Conservation (phyloP, 2,888 invertebrate genomes). For the Drosophila greeni region DNA sequence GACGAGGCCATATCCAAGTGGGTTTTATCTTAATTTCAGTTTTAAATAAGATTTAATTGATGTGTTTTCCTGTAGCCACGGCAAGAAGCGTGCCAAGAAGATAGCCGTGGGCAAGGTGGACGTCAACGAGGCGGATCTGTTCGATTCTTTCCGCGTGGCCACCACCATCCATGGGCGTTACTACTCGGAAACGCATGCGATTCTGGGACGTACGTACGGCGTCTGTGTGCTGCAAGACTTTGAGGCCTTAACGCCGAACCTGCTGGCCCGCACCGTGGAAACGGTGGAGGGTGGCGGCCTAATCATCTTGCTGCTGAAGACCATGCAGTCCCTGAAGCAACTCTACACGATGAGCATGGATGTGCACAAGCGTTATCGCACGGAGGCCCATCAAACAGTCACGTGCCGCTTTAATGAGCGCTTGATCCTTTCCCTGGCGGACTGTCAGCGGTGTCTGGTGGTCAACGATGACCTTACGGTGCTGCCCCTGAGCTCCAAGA, state of each 20-base stretch:
- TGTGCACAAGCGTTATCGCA: slow-evolving; percentile 94
- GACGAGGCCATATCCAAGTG: slow-evolving; percentile 93
- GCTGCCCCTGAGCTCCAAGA: slow-evolving; percentile 93
- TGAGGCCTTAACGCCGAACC: slow-evolving; percentile 98
- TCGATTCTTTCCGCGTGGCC: slow-evolving; percentile 96
- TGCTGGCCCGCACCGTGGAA: slow-evolving; percentile 97
- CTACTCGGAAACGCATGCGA: slow-evolving; percentile 98
- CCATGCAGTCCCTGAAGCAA: slow-evolving; percentile 93
- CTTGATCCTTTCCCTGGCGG: slow-evolving; percentile 92
- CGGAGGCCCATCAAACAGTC: slow-evolving; percentile 95
- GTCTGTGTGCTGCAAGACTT: slow-evolving; percentile 98
- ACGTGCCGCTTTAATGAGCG: slow-evolving; percentile 97
- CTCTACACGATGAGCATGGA: slow-evolving; percentile 99
- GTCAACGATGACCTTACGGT: slow-evolving; percentile 95
- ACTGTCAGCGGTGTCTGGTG: slow-evolving; percentile 93
- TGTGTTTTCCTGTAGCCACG: slow-evolving; percentile 82
- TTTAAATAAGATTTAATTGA: background rate
- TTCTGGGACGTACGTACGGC: slow-evolving; percentile 97
- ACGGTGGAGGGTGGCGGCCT: slow-evolving; percentile 99
- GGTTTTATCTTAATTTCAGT: slow-evolving; percentile 31
- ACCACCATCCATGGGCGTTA: slow-evolving; percentile 98
- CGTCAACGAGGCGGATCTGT: slow-evolving; percentile 96
- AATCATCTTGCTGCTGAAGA: slow-evolving; percentile 91
- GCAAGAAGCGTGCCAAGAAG: slow-evolving; percentile 96
- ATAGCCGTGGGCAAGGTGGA: slow-evolving; percentile 92